phyloP scores from a whole-genome alignment of 2,888 invertebrate species.

The Malthinus flaveolus region DNA sequence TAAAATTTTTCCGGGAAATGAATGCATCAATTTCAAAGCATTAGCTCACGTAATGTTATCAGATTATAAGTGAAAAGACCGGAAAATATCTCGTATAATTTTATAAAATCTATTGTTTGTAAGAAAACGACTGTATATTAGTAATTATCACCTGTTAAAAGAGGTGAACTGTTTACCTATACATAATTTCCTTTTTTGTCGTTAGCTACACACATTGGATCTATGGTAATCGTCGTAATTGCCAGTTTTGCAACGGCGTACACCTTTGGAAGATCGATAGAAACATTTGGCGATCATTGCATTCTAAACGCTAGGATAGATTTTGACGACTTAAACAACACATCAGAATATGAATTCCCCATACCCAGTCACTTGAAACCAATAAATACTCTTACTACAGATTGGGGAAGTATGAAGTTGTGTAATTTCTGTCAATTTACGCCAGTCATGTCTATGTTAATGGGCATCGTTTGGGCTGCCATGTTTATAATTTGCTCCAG shows the following conservation, averaged over 20 bases:
- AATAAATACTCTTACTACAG: conserved; percentile 24
- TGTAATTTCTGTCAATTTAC: conserved; percentile 41
- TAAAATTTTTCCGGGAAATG: too few species aligned
- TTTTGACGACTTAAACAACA: conserved; percentile 13
- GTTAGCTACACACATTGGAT: not conserved
- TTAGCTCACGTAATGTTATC: too few species aligned
- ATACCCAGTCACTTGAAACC: not conserved
- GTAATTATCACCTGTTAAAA: too few species aligned
- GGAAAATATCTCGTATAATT: too few species aligned
- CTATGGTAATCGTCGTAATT: conserved; percentile 30
- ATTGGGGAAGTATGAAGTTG: conserved; percentile 31
- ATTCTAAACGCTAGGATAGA: conserved; percentile 35
- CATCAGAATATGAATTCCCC: not conserved
- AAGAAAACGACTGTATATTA: too few species aligned
- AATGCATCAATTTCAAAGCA: too few species aligned
- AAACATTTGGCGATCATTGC: conserved; percentile 41
- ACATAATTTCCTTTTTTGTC: too few species aligned
- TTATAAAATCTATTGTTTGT: too few species aligned
- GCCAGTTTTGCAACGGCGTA: conserved; percentile 36
- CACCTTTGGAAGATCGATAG: conserved; percentile 35
- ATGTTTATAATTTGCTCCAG: conserved; percentile 40
- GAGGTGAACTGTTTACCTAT: too few species aligned
- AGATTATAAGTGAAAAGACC: too few species aligned
- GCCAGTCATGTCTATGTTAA: conserved; percentile 39
- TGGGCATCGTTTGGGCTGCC: conserved; percentile 37